Evolutionary conservation across 2,113 vertebrate genomes (phyloP).

Genomic region (Ifrita kowaldi): DNA sequence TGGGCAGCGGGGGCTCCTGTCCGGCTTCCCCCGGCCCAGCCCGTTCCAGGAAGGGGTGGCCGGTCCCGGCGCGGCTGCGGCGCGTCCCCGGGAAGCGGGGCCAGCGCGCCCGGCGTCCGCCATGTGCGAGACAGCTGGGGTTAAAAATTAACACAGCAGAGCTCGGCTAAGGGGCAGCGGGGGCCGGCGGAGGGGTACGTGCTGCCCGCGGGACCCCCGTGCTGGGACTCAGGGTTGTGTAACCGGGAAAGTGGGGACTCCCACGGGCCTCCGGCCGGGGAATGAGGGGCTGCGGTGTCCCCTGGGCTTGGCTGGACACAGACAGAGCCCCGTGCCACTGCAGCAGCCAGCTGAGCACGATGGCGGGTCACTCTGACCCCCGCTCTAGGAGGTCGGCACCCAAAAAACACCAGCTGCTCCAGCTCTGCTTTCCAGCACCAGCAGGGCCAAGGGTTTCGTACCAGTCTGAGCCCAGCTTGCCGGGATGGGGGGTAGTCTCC

Average conservation of each 20-base stretch:
- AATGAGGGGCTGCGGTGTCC: not conserved
- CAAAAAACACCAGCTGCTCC: fast-evolving
- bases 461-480: not conserved
- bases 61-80: not conserved
- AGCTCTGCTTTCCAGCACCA: not conserved
- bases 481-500: not conserved
- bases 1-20: not conserved
- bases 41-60: not conserved
- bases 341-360: fast-evolving
- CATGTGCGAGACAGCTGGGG: slow-evolving; percentile 42
- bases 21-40: not conserved
- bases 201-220: not conserved
- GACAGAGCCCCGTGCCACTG: not conserved
- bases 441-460: too few relatives aligned
- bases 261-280: fast-evolving
- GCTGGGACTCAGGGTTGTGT: fast-evolving
- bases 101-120: not conserved
- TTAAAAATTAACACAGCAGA: slow-evolving; percentile 55
- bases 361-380: not conserved
- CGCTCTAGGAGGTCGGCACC: fast-evolving
- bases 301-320: not conserved
- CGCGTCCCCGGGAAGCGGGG: not conserved
- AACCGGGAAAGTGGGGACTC: fast-evolving
- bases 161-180: not conserved
- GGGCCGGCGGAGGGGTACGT: not conserved